phyloP scores from a whole-genome alignment of 2,113 vertebrate genomes.

The Xenopus tropicalis region UCB_Xtro_10.0 CM004444.2:41106501-41107000 shows the following conservation, averaged over 20 bases:
- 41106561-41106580: conserved; percentile 61
- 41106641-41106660: conserved; percentile 46
- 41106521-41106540: conserved; percentile 40
- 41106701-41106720: conserved; percentile 59
- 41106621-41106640: conserved; percentile 58
- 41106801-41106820: conserved; percentile 54
- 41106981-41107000: conserved; percentile 50
- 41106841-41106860: conserved; percentile 54
- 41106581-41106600: conserved; percentile 51
- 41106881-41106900: conserved; percentile 51
- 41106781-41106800: conserved; percentile 57
- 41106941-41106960: conserved; percentile 54
- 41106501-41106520: conserved; percentile 35
- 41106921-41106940: conserved; percentile 55
- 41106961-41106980: conserved; percentile 55
- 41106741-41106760: conserved; percentile 57
- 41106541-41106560: conserved; percentile 56
- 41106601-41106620: conserved; percentile 51
- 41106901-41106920: conserved; percentile 61
- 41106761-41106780: conserved; percentile 58
- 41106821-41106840: conserved; percentile 59
- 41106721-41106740: conserved; percentile 51
- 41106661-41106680: conserved; percentile 57
- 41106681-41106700: conserved; percentile 58
- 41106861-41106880: conserved; percentile 49